Evolutionary conservation across 2,888 invertebrate species (phyloP).

Genomic region (Emesis furor): DNA sequence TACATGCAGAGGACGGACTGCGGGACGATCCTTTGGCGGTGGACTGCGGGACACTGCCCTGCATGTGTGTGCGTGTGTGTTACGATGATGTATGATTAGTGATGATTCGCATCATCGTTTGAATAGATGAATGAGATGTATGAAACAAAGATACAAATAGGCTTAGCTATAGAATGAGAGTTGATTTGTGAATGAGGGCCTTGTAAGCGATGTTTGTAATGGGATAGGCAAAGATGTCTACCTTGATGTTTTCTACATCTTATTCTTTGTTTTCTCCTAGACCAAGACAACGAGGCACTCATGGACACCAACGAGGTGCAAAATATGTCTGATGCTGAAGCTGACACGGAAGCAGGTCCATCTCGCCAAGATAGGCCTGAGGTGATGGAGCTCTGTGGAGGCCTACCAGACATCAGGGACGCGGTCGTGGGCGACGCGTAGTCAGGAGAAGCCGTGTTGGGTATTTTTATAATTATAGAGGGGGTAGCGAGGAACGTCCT

Average conservation of each 20-base stretch:
- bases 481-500: too few relatives aligned
- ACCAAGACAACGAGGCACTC: background rate
- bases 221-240: background rate
- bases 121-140: background rate
- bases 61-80: background rate
- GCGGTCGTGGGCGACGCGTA: constrained; percentile 29
- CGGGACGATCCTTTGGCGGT: background rate
- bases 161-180: background rate
- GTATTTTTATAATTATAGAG: background rate
- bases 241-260: too few relatives aligned
- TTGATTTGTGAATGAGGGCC: constrained; percentile 14
- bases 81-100: background rate
- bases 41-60: constrained; percentile 15
- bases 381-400: background rate
- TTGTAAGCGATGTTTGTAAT: constrained; percentile 13
- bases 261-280: background rate
- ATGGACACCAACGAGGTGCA: background rate
- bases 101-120: background rate
- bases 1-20: constrained; percentile 6
- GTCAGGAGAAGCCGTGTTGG: constrained; percentile 49
- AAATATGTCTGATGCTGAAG: background rate
- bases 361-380: background rate
- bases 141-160: background rate
- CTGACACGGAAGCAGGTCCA: background rate
- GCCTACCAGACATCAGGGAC: constrained; percentile 7